Evolutionary conservation across 2,113 vertebrate species (phyloP).

Genomic region (Triplophysa tibetana): DNA sequence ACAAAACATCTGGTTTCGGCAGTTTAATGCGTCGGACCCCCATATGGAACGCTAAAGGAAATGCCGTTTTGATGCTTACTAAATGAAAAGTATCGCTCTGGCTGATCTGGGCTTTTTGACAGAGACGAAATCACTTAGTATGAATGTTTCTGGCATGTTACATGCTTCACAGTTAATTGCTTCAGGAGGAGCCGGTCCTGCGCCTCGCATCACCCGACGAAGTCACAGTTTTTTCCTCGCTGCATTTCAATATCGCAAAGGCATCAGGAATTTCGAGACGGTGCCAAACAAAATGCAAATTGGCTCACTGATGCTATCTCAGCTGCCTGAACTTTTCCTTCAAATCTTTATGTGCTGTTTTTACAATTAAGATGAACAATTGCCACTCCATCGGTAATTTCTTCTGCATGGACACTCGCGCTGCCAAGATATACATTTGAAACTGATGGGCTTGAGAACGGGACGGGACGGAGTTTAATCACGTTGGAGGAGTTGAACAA

Average conservation of each 20-base stretch:
- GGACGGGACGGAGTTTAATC: conserved; percentile 55
- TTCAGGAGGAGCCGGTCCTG: conserved; percentile 59
- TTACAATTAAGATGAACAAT: conserved; percentile 71
- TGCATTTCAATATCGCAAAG: conserved; percentile 58
- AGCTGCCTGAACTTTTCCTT: conserved; percentile 65
- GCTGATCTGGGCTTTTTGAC: conserved; percentile 74
- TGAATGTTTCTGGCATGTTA: conserved; percentile 71
- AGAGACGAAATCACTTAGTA: conserved; percentile 75
- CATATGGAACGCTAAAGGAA: conserved; percentile 76
- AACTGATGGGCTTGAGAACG: conserved; percentile 47
- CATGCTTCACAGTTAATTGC: conserved; percentile 68
- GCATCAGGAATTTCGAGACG: conserved; percentile 55
- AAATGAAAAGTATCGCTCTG: conserved; percentile 78
- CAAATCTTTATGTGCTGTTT: conserved; percentile 57
- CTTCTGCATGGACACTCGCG: conserved; percentile 18
- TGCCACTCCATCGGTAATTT: conserved; percentile 55
- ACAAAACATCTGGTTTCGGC: conserved; percentile 74
- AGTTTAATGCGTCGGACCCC: conserved; percentile 71
- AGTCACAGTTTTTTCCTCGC: conserved; percentile 58
- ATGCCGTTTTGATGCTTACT: conserved; percentile 73
- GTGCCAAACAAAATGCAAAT: conserved; percentile 68
- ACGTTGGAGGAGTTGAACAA: conserved; percentile 49
- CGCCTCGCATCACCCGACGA: conserved; percentile 30
- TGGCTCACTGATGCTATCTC: conserved; percentile 57
- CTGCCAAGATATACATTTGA: conserved; percentile 63